These are phyloP conservation scores for Anomalospiza imberbis DNA, from an alignment of 2,797 vertebrate species.

Conservation along the genomic window DNA sequence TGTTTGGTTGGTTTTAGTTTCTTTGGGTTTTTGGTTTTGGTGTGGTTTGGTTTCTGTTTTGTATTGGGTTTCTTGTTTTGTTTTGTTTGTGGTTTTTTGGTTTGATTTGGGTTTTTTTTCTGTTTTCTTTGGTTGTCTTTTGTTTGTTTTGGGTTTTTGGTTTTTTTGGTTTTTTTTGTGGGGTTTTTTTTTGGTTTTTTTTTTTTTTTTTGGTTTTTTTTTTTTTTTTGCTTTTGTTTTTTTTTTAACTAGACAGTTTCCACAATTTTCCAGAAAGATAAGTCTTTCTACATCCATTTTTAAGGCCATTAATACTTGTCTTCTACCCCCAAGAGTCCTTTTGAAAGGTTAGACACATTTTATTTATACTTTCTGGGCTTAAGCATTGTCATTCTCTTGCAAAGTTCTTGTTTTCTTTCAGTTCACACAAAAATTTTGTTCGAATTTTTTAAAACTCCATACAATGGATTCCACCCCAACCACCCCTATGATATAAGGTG, in stretches of 20 bases:
- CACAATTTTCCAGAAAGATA: background rate
- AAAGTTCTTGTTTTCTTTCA: background rate
- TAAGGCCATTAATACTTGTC: background rate
- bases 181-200: too few relatives aligned
- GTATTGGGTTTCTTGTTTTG: background rate
- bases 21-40: fast-evolving
- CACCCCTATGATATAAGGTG: background rate
- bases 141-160: background rate
- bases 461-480: background rate
- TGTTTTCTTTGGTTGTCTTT: background rate
- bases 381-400: background rate
- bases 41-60: background rate
- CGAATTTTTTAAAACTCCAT: background rate
- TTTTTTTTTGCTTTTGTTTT: background rate
- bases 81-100: background rate
- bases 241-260: background rate
- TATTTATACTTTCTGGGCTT: background rate
- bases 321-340: background rate
- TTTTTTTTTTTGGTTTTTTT: too few relatives aligned
- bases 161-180: too few relatives aligned
- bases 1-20: background rate
- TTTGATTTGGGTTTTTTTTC: too few relatives aligned
- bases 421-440: background rate
- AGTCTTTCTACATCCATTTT: background rate
- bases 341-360: background rate